Base-by-base conservation (phyloP, 2,888 invertebrate species). In the Ethmia dodecea region DNA sequence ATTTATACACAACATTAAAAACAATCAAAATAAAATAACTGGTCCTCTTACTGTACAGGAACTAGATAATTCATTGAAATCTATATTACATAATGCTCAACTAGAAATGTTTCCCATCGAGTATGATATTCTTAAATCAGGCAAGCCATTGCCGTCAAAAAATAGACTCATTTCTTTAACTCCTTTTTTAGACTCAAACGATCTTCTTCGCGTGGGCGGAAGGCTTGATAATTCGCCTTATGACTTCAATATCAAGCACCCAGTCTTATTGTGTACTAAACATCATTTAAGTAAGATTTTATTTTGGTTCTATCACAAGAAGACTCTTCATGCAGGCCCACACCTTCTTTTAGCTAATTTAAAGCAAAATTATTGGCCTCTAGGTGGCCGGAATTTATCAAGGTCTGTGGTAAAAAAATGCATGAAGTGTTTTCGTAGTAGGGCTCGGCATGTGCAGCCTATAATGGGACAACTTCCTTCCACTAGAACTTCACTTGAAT, bases 181-280 rank as follows among this genome's bases (percentile, higher is more conserved):
- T n/a, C n/a, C n/a, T n/a, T n/a, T n/a, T n/a, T n/a, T n/a, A n/a
- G 43, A 48, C 25, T 6, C 26, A 3, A 37, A 45, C 8, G 26
- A 34, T 5, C 13, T 48, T 6, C 35, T 50, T 4, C 36, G 53
- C 5, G 47, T 45, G 1, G 45, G 51, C 2, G 47, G 51, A 3
- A 16, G 51, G 2, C 33, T 48, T 12, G 20, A 47, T 5, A 45
- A 45, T n/a, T 43, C 47, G 3, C 13, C 13, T 3, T 45, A 45
- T 12, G 16, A 3, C 8, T 41, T 37, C 28, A 30, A 45, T 12
- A 27, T 35, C 0, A 47, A 45, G 16, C 47, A 46, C 15, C 46
- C 46, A 1, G 42, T 42, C 1, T 9, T 42, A 6, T 12, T 49
- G 5, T 35, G 33, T n/a, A 36, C 33, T 11, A 43, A 43, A 26